Evolutionary conservation across 2,888 invertebrate species (phyloP), one percentile per base, ranked within the genome.

Genomic region (Onchidella celtica): DNA sequence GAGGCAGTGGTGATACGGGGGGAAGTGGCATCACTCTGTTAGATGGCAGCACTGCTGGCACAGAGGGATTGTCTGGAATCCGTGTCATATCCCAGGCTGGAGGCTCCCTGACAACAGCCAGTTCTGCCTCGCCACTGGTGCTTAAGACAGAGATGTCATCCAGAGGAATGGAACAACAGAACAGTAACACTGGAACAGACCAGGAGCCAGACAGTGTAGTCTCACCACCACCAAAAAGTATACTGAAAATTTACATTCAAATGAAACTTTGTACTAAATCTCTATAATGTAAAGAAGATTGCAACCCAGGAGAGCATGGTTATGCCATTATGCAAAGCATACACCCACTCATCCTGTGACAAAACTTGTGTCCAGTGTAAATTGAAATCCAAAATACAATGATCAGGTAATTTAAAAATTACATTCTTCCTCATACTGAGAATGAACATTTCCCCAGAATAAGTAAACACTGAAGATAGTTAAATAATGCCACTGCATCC

Each of bases 1-100:
- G 38, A 59, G 65, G 40, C 17, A 17, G 27, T 40, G 40, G 74
- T 17, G 74, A 63, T n/a, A 24, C 74, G 27, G 29, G 40, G 21
- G 34, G 55, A 11, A n/a, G 32, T 4, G 14, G 34, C 9, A 34
- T 72, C 34, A 72, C 57, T 32, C 57, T 59, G 34, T 36, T 72
- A 11, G 34, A 72, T 21, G n/a, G n/a, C n/a, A 59, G 57, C 27
- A 29, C 40, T 55, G 70, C 27, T 29, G 27, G 47, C 55, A 21
- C 32, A 17, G 72, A 34, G 17, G 34, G 57, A 1, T 36, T 72
- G 17, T 24, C 24, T 24, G 40, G 69, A 47, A 47, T 69, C 4
- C 57, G 34, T n/a, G 34, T 57, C 34, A n/a, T 72, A 27, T 72
- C 72, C 34, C 72, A 72, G 72, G 9, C 72, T 40, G 72, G 72